Evolutionary conservation across 35 echinoderm and acorn worm genomes (phyloP), one percentile per base, ranked within the genome.

Genomic region (Strongylocentrotus purpuratus): DNA sequence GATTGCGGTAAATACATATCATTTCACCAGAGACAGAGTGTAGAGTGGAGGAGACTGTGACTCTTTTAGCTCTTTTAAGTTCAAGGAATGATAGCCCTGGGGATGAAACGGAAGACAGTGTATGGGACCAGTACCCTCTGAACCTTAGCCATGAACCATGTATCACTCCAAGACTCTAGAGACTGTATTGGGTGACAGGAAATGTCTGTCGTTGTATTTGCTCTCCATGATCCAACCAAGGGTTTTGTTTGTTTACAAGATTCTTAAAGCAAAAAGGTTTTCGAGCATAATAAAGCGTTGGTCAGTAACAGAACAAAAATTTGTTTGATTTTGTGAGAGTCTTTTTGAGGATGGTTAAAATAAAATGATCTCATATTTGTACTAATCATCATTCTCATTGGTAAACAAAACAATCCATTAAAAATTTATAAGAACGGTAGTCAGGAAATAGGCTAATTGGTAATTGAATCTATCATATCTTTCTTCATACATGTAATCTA

Each of bases 131-230:
- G 65, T 78, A 78, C 22, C 65, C 65, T 78, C 65, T 78, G 65
- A 78, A n/a, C 65, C 65, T n/a, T 78, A 22, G 7, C 65, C 65
- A 78, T 78, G 65, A 78, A 78, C 65, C 22, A n/a, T 78, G 65
- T 78, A 78, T 78, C 65, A 78, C 65, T n/a, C 65, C 65, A 28
- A 78, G 20, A 28, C 65, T 78, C 65, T 22, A 78, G 65, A 78
- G 65, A 78, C 65, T n/a, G 65, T 78, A 78, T 78, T 78, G 65
- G 65, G 18, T 78, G 65, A 78, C 65, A 78, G 65, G 65, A 78
- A 78, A 78, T 78, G 65, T 28, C 65, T 78, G 65, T 78, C 65
- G 65, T 78, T 78, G 4, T 78, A 78, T 78, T 78, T 78, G 65
- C 65, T 78, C 22, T 78, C 22, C 65, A 78, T 78, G 65, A 78